Evolutionary conservation across 2,113 vertebrate genomes (phyloP).

Genomic region (Prinia subflava): DNA sequence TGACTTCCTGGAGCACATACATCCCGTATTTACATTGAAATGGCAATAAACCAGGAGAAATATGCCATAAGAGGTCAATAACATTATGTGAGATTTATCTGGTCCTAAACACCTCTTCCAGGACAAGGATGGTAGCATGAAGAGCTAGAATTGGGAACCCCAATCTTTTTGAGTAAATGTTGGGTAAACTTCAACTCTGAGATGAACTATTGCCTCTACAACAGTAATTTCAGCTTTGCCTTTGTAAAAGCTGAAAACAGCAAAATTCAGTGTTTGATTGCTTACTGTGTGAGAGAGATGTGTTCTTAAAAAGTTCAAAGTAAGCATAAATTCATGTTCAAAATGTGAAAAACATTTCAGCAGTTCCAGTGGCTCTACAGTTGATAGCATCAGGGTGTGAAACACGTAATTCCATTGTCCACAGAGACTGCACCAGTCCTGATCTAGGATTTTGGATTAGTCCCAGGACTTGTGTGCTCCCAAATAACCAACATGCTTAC

Average conservation of each 20-base stretch:
- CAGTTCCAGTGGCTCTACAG: neutral
- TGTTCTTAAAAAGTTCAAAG: neutral
- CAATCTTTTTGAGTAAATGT: neutral
- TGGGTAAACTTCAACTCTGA: neutral
- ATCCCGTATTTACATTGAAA: neutral
- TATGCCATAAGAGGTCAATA: neutral
- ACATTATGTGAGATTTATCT: neutral
- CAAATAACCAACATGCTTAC: neutral
- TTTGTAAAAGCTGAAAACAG: neutral
- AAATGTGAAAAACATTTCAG: neutral
- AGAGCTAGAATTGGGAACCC: neutral
- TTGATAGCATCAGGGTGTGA: neutral
- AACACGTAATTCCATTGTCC: neutral
- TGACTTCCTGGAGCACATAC: neutral
- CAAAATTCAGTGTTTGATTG: neutral
- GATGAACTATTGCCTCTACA: neutral
- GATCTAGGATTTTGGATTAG: neutral
- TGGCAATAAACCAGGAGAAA: neutral
- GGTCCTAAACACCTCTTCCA: neutral
- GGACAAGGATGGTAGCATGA: neutral
- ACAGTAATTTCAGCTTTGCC: neutral
- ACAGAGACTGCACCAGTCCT: neutral
- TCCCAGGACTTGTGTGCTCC: neutral
- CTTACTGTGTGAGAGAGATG: neutral
- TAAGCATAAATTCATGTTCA: neutral